Base-by-base conservation (phyloP, 2,888 invertebrate species). In the Neria commutata region DNA sequence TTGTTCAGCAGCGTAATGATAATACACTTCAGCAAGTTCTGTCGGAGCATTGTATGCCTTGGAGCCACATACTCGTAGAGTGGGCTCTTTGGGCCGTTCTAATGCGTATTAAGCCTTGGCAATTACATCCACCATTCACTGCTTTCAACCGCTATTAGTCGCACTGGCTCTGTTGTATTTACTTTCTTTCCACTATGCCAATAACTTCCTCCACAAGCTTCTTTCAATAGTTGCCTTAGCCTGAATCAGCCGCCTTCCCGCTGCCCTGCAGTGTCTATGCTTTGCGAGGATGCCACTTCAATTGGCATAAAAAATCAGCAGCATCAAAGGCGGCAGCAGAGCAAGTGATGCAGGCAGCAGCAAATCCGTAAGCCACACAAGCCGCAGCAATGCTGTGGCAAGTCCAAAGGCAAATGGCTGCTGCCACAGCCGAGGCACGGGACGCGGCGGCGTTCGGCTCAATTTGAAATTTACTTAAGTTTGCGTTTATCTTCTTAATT, bases 41-140 rank as follows among this genome's bases (percentile, higher is more conserved):
- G n/a, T n/a, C n/a, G n/a, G n/a, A n/a, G n/a, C n/a, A n/a, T n/a
- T n/a, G n/a, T n/a, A n/a, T n/a, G n/a, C n/a, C n/a, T n/a, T n/a
- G n/a, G n/a, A n/a, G n/a, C n/a, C n/a, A n/a, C n/a, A n/a, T n/a
- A n/a, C n/a, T n/a, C n/a, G n/a, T n/a, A n/a, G n/a, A n/a, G n/a
- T n/a, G n/a, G n/a, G n/a, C n/a, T n/a, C n/a, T n/a, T n/a, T n/a
- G n/a, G n/a, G n/a, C n/a, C n/a, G 37, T 21, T 21, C 14, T 50
- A 50, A 53, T 53, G 45, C 45, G 33, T 45, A 53, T 26, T 53
- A 45, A 53, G 53, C 53, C 45, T 19, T 21, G 26, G 45, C 45
- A 53, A 53, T 53, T 53, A 21, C 29, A 53, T 23, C n/a, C 52
- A 25, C 24, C 40, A 42, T 53, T 53, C 45, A 14, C 53, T 29